Evolutionary conservation across 2,113 vertebrate species (phyloP).

Genomic region (Oreochromis niloticus): DNA sequence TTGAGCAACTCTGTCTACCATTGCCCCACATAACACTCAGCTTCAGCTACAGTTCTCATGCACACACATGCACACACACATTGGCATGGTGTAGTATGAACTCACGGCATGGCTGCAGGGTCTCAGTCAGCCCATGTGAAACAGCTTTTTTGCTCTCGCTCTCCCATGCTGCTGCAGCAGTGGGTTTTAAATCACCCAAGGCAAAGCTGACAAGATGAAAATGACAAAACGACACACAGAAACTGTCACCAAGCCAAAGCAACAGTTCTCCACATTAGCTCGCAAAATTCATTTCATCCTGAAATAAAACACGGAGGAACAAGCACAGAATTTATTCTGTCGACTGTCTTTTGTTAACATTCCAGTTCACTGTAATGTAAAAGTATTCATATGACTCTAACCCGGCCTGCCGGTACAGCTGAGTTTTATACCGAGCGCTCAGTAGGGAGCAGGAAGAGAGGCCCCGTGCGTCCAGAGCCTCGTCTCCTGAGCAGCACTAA

Average conservation of each 20-base stretch:
- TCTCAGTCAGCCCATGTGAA: constrained; percentile 13
- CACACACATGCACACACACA: not conserved
- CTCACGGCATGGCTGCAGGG: constrained; percentile 29
- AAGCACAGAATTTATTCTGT: not conserved
- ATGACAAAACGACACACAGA: constrained; percentile 5
- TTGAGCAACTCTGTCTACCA: constrained; percentile 50
- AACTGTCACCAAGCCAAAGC: not conserved
- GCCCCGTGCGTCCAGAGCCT: constrained; percentile 50
- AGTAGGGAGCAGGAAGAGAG: constrained; percentile 67
- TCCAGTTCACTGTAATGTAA: constrained; percentile 56
- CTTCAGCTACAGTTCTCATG: constrained; percentile 8
- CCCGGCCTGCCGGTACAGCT: constrained; percentile 35
- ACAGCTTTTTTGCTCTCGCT: constrained; percentile 9
- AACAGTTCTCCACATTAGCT: not conserved
- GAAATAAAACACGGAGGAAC: not conserved
- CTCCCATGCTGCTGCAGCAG: not conserved
- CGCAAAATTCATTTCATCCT: not conserved
- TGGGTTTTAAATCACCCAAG: constrained; percentile 8
- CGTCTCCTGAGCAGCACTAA: constrained; percentile 58
- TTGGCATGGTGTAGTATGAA: constrained; percentile 32
- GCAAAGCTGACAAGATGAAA: constrained; percentile 18
- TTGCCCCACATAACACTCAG: not conserved
- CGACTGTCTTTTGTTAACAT: constrained; percentile 49
- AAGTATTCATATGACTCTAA: constrained; percentile 55
- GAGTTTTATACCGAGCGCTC: constrained; percentile 53